Conservation (phyloP, 2,888 invertebrate genomes). For the Heteromurus nitidus region DNA sequence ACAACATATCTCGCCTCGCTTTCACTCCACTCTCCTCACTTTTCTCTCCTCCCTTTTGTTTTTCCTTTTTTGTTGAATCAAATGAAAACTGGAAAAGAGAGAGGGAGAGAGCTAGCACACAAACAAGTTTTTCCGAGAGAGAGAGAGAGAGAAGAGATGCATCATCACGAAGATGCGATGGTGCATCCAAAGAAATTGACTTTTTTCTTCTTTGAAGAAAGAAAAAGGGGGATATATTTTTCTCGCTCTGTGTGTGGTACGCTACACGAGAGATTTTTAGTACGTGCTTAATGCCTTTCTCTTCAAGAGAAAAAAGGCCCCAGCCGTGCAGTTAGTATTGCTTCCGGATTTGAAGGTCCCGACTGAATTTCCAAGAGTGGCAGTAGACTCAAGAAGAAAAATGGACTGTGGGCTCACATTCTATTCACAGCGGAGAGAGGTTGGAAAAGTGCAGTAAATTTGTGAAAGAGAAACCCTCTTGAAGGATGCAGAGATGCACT, state of each 20-base stretch:
- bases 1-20: constrained; percentile 21
- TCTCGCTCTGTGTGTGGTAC: too few species aligned
- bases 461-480: too few species aligned
- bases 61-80: constrained; percentile 24
- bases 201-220: constrained; percentile 30
- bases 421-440: constrained; percentile 1
- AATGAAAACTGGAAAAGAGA: constrained; percentile 11
- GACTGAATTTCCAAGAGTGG: too few species aligned
- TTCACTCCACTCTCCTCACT: constrained; percentile 7
- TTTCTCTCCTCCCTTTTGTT: constrained; percentile 27
- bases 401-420: too few species aligned
- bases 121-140: neutral
- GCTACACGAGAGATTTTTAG: constrained; percentile 26
- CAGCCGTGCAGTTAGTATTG: constrained; percentile 50
- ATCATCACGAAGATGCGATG: too few species aligned
- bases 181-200: constrained; percentile 52
- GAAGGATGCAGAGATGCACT: too few species aligned
- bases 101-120: neutral
- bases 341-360: too few species aligned
- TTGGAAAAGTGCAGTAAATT: constrained; percentile 22
- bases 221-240: neutral
- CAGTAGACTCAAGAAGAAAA: too few species aligned
- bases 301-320: constrained; percentile 34
- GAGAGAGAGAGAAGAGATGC: constrained; percentile 1
- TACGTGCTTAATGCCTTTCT: constrained; percentile 54